Conservation (phyloP, 2,113 vertebrate species). For the Ardeotis arabs region DNA sequence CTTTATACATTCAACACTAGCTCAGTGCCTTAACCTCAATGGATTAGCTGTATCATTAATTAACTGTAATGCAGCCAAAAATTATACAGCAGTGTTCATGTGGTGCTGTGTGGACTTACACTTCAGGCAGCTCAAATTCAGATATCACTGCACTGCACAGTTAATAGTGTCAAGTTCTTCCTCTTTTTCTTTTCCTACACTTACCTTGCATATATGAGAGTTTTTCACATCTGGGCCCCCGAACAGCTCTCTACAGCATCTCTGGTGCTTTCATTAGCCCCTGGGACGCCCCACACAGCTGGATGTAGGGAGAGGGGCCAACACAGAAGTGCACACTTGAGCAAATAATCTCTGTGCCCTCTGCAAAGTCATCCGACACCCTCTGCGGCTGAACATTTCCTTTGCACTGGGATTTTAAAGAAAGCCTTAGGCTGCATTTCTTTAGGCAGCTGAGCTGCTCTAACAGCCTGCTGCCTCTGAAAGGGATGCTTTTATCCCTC, state of each 20-base stretch:
- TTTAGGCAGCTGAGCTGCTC: not conserved
- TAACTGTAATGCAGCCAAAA: not conserved
- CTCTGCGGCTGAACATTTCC: slow-evolving; percentile 10
- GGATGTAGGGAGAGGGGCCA: not conserved
- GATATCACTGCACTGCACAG: not conserved
- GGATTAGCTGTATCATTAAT: not conserved
- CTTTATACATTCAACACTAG: not conserved
- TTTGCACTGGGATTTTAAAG: slow-evolving; percentile 4
- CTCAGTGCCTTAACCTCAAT: not conserved
- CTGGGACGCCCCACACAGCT: not conserved
- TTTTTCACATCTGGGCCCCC: not conserved
- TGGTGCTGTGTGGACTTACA: not conserved
- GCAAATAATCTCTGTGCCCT: not conserved
- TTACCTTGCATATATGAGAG: not conserved
- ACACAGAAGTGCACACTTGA: not conserved
- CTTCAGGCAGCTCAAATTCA: not conserved
- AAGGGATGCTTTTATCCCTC: not conserved
- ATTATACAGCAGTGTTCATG: not conserved
- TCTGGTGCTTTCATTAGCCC: not conserved
- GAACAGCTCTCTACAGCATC: not conserved
- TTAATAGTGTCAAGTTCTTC: not conserved
- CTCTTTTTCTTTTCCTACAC: not conserved
- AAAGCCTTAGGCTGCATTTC: slow-evolving; percentile 1
- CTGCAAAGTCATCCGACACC: slow-evolving; percentile 9
- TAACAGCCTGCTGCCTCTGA: slow-evolving; percentile 13